Conservation (phyloP, 2,113 vertebrate genomes). For the Oreochromis tanganicae region DNA sequence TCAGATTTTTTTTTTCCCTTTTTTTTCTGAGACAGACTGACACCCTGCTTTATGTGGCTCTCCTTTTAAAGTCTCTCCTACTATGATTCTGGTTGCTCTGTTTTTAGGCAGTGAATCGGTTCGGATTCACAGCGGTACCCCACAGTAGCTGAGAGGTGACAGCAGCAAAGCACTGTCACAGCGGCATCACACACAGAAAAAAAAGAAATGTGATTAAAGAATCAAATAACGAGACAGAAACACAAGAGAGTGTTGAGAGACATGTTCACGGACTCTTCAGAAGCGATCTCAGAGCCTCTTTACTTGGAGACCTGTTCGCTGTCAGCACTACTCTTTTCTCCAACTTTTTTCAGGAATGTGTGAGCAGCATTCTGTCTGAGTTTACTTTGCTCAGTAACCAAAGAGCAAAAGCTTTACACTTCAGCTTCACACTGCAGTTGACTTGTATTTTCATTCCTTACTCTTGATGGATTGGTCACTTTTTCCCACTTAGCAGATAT, state of each 20-base stretch:
- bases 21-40: slow-evolving; percentile 12
- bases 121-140: not conserved
- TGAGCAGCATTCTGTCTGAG: slow-evolving; percentile 15
- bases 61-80: slow-evolving; percentile 26
- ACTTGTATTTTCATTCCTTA: not conserved
- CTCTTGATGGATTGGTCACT: slow-evolving; percentile 4
- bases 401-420: slow-evolving; percentile 8
- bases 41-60: not conserved
- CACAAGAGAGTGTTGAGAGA: slow-evolving; percentile 37
- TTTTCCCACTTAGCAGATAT: not conserved
- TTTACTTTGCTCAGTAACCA: slow-evolving; percentile 32
- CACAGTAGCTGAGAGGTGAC: slow-evolving; percentile 11
- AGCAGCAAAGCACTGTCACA: slow-evolving; percentile 28
- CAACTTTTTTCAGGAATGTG: slow-evolving; percentile 16
- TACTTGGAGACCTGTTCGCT: slow-evolving; percentile 41
- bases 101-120: not conserved
- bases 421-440: not conserved
- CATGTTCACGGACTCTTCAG: slow-evolving; percentile 23
- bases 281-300: slow-evolving; percentile 41
- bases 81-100: slow-evolving; percentile 18
- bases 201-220: slow-evolving; percentile 51
- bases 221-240: slow-evolving; percentile 45
- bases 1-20: not conserved
- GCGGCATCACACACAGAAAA: slow-evolving; percentile 5
- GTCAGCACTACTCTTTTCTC: slow-evolving; percentile 32